Percentiles rank a stretch among this genome's conserved stretches.
phyloP scores from a whole-genome alignment of 2,113 vertebrate species.

The Seriola dumerili region DNA sequence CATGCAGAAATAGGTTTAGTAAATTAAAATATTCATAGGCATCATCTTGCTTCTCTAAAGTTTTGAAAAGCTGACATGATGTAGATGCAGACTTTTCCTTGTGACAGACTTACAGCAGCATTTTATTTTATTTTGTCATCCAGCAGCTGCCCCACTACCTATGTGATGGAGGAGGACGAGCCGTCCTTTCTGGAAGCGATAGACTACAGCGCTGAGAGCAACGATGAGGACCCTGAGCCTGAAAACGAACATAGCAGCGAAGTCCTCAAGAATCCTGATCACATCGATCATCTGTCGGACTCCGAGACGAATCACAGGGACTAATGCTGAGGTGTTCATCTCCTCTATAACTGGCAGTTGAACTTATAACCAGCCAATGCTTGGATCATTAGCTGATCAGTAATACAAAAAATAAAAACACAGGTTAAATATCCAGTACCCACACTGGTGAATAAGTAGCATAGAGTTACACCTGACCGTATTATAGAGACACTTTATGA shows the following conservation, averaged over 20 bases:
- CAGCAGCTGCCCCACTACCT: constrained; percentile 90
- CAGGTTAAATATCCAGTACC: constrained; percentile 21
- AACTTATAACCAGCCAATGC: constrained; percentile 26
- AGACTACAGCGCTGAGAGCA: constrained; percentile 98
- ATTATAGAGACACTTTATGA: constrained; percentile 17
- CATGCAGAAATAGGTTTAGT: background rate
- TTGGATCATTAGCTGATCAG: constrained; percentile 17
- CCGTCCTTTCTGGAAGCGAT: constrained; percentile 96
- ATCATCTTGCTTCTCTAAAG: background rate
- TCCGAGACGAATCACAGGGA: constrained; percentile 85
- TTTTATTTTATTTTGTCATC: background rate
- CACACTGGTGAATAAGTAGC: constrained; percentile 24
- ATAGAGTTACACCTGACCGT: constrained; percentile 36
- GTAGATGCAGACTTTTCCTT: background rate
- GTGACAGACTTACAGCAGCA: background rate
- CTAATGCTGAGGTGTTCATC: constrained; percentile 31
- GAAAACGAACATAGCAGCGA: constrained; percentile 79
- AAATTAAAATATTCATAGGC: background rate
- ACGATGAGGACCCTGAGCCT: constrained; percentile 90
- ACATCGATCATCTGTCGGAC: constrained; percentile 89
- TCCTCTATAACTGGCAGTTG: background rate
- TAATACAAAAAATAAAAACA: background rate
- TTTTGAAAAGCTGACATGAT: background rate
- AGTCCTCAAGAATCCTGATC: constrained; percentile 75
- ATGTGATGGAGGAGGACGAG: constrained; percentile 96